Conservation (phyloP, 2,888 invertebrate species). For the Ceraclea dissimilis region DNA sequence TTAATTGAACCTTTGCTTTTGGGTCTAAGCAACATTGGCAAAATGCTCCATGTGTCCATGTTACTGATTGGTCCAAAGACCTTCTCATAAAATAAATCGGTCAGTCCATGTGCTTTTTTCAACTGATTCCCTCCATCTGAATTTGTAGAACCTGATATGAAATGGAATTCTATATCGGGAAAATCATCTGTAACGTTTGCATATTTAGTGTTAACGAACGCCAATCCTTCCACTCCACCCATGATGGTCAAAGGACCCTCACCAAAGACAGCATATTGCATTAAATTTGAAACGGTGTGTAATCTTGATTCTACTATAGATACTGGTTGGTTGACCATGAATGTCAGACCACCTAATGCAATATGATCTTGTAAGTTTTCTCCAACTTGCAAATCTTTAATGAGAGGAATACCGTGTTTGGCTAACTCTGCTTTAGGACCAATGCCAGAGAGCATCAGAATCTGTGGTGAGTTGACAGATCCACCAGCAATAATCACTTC, state of each 20-base stretch:
- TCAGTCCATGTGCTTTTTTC: conserved; percentile 70
- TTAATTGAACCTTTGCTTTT: conserved; percentile 76
- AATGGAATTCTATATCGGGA: conserved; percentile 86
- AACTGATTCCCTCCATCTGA: conserved; percentile 80
- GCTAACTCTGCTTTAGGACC: conserved; percentile 65
- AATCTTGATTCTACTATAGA: conserved; percentile 74
- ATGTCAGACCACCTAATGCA: conserved; percentile 77
- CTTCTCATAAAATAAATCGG: conserved; percentile 63
- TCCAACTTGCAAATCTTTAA: conserved; percentile 77
- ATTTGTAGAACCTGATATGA: conserved; percentile 78
- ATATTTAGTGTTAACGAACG: conserved; percentile 82
- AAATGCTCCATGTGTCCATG: conserved; percentile 75
- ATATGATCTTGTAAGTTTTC: conserved; percentile 86
- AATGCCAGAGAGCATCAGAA: conserved; percentile 89
- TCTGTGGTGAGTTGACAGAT: conserved; percentile 86
- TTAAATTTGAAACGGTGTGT: conserved; percentile 68
- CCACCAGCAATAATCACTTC: conserved; percentile 90
- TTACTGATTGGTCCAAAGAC: conserved; percentile 70
- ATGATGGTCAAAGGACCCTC: conserved; percentile 78
- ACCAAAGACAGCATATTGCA: conserved; percentile 78
- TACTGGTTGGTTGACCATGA: conserved; percentile 68
- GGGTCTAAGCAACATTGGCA: conserved; percentile 79
- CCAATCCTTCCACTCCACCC: conserved; percentile 85
- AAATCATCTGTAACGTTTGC: conserved; percentile 72
- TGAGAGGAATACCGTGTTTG: conserved; percentile 68